Evolutionary conservation across 2,113 vertebrate species (phyloP).

Genomic region (Symphodus melops): DNA sequence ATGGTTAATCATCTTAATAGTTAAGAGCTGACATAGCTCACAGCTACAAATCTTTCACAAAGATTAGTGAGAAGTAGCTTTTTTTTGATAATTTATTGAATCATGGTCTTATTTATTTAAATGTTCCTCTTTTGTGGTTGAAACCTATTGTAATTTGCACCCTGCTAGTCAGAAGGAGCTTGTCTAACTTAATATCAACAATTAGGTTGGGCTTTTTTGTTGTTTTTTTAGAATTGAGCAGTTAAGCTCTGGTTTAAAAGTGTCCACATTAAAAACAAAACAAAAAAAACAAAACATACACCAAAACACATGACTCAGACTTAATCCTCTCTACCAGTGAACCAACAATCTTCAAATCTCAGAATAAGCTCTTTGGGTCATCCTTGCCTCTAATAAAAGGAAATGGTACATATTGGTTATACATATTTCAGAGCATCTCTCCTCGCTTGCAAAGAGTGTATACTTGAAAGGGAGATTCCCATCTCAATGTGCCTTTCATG

Average conservation of each 20-base stretch:
- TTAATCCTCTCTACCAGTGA: neutral
- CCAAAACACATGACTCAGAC: neutral
- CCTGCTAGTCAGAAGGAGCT: neutral
- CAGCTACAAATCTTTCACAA: neutral
- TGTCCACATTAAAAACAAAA: neutral
- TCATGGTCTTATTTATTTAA: too few relatives aligned
- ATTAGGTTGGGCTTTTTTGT: too few relatives aligned
- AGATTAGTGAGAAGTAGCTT: too few relatives aligned
- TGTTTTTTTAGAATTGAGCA: neutral
- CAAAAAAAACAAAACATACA: neutral
- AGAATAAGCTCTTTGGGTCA: constrained; percentile 35
- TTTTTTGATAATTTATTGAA: too few relatives aligned
- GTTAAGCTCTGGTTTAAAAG: neutral
- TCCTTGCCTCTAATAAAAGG: constrained; percentile 43
- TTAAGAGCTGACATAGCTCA: too few relatives aligned
- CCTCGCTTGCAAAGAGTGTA: constrained; percentile 10
- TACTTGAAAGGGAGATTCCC: constrained; percentile 50
- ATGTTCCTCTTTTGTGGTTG: neutral
- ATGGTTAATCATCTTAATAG: too few relatives aligned
- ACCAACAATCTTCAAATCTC: constrained; percentile 27
- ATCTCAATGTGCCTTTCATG: constrained; percentile 60
- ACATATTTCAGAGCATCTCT: constrained; percentile 39
- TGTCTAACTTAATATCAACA: too few relatives aligned
- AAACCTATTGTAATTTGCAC: neutral
- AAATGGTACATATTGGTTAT: constrained; percentile 46